Conservation (phyloP, 2,113 vertebrate species). For the Forbesichthys papilliferus region DNA sequence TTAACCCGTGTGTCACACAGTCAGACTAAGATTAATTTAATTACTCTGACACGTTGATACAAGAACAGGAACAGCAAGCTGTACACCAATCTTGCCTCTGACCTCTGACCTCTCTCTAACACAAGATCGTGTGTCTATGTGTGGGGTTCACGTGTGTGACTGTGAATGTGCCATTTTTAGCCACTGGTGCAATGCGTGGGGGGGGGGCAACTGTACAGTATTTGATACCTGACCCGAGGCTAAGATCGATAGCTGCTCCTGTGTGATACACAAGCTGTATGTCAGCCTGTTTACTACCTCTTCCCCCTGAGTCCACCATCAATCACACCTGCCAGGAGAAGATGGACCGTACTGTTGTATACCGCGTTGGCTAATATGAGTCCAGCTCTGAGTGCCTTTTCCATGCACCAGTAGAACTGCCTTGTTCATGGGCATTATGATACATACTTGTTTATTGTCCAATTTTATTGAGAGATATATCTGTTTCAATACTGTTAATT, state of each 20-base stretch:
- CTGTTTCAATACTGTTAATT: too few relatives aligned
- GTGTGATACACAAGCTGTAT: slow-evolving; percentile 22
- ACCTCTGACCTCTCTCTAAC: slow-evolving; percentile 2
- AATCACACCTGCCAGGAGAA: slow-evolving; percentile 15
- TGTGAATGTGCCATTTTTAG: not conserved
- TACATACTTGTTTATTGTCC: not conserved
- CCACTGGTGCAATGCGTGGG: slow-evolving; percentile 19
- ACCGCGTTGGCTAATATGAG: not conserved
- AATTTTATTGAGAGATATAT: too few relatives aligned
- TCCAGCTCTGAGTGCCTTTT: slow-evolving; percentile 1
- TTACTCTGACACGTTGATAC: too few relatives aligned
- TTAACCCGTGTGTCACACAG: too few relatives aligned
- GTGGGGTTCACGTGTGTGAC: slow-evolving; percentile 24
- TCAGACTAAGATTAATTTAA: too few relatives aligned
- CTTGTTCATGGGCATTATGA: not conserved
- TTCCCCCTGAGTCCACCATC: slow-evolving; percentile 1
- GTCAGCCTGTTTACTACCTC: slow-evolving; percentile 18
- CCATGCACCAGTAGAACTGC: not conserved
- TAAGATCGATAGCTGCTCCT: slow-evolving; percentile 42
- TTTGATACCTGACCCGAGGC: slow-evolving; percentile 43
- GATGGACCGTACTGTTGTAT: not conserved
- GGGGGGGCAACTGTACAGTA: slow-evolving; percentile 22
- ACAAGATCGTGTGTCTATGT: slow-evolving; percentile 34
- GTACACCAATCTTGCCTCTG: too few relatives aligned
- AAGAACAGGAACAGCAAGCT: too few relatives aligned